Base-by-base conservation (phyloP, 2,113 vertebrate genomes). In the Protobothrops mucrosquamatus region DNA sequence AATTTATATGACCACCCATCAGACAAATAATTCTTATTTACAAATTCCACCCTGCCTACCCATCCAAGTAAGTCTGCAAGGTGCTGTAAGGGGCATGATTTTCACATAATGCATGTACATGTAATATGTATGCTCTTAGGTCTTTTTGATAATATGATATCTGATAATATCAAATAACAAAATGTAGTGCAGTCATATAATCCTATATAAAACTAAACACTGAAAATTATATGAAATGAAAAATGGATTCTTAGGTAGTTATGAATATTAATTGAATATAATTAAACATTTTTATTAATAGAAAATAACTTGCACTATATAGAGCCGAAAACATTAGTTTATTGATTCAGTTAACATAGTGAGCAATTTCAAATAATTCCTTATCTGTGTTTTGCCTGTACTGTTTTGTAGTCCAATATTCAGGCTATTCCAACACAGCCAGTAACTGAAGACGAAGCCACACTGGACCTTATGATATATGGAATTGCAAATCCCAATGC, bases 381-480 rank as follows among this genome's bases (percentile, higher is more conserved):
- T 14, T 24, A 86, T 29, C 55, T 18, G 39, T 4, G 3, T 46
- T 59, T 57, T 74, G 54, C 46, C 51, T 87, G 20, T 81, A 22
- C 7, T 4, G 0, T 57, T 3, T 5, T 90, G 89, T 96, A 96
- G 95, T 55, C 91, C 90, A 90, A 4, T 6, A 18, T 59, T 55
- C 64, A 9, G n/a, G 56, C 92, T 86, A 52, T 4, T 7, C 29
- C 0, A 51, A 0, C 29, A 22, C 43, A 3, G 34, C 64, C n/a
- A 89, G 91, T 26, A 34, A 93, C 89, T 39, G 91, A 89, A n/a
- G 93, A 92, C 43, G 61, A 95, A 51, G 43, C 56, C 0, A 89
- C 56, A 0, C 6, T 54, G 92, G 51, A 85, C 0, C 81, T 64
- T 43, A 95, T 89, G 43, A 89, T 81, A 29, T 43, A 52, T 0